Evolutionary conservation across 2,113 vertebrate genomes (phyloP).

Genomic region (Gobio gobio): DNA sequence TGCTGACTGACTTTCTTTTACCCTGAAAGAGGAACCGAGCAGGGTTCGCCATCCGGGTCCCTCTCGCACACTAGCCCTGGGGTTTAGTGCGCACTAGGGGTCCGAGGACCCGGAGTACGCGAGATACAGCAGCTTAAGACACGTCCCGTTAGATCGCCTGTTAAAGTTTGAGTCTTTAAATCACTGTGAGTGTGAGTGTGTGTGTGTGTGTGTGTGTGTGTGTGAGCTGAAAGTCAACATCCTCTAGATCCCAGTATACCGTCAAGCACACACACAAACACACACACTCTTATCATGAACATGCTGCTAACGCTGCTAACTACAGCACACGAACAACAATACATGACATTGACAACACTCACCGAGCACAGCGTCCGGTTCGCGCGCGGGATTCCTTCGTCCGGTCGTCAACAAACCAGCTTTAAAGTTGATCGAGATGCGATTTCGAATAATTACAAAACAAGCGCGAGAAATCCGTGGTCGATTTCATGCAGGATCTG

Average conservation of each 20-base stretch:
- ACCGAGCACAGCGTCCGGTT: neutral
- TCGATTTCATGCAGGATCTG: neutral
- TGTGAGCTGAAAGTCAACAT: neutral
- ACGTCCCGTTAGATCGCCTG: neutral
- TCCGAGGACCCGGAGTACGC: no score
- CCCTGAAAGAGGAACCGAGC: no score
- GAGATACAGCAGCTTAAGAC: neutral
- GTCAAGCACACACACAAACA: no score
- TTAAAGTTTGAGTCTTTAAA: neutral
- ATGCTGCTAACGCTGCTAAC: conserved; percentile 19
- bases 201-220: no score
- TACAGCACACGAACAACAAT: neutral
- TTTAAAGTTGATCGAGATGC: no score
- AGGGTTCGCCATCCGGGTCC: no score
- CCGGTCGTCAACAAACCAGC: neutral
- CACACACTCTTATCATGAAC: neutral
- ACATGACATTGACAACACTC: neutral
- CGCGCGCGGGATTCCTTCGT: neutral
- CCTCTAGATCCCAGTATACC: no score
- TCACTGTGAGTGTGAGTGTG: no score
- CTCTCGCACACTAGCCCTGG: no score
- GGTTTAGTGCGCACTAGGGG: no score
- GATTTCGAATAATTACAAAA: neutral
- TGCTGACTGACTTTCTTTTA: neutral
- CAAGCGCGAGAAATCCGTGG: no score